Conservation (phyloP, 2,888 invertebrate species). For the Nudaria mundana region DNA sequence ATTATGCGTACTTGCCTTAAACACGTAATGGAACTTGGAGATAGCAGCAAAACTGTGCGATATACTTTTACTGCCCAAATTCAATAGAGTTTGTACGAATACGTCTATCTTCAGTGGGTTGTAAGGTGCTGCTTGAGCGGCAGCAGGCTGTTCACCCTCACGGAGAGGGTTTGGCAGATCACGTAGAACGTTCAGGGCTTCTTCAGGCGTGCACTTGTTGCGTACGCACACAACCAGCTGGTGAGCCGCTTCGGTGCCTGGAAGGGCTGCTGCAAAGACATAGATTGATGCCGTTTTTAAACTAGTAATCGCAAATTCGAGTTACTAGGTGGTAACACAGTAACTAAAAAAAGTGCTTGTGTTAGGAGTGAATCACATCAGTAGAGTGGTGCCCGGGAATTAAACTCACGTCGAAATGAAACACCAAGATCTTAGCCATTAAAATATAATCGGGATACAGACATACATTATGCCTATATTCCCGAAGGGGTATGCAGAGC, state of each 20-base stretch:
- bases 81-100: constrained; percentile 96
- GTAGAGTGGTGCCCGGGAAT: no score
- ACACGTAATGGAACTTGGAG: constrained; percentile 96
- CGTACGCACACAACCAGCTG: constrained; percentile 93
- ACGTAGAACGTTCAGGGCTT: constrained; percentile 92
- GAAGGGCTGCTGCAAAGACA: constrained; percentile 83
- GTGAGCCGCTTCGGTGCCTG: constrained; percentile 92
- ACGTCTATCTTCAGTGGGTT: constrained; percentile 98
- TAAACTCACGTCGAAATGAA: no score
- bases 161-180: constrained; percentile 91
- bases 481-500: no score
- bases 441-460: no score
- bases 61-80: constrained; percentile 97
- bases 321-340: no score
- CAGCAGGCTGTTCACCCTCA: constrained; percentile 84
- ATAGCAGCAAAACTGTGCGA: constrained; percentile 99
- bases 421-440: no score
- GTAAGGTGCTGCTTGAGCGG: constrained; percentile 86
- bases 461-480: no score
- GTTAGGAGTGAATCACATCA: no score
- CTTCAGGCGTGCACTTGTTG: constrained; percentile 94
- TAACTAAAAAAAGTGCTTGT: no score
- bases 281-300: no score
- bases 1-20: constrained; percentile 84
- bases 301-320: no score